Conservation (phyloP, 2,797 vertebrate genomes). For the Hypotaenidia okinawae region DNA sequence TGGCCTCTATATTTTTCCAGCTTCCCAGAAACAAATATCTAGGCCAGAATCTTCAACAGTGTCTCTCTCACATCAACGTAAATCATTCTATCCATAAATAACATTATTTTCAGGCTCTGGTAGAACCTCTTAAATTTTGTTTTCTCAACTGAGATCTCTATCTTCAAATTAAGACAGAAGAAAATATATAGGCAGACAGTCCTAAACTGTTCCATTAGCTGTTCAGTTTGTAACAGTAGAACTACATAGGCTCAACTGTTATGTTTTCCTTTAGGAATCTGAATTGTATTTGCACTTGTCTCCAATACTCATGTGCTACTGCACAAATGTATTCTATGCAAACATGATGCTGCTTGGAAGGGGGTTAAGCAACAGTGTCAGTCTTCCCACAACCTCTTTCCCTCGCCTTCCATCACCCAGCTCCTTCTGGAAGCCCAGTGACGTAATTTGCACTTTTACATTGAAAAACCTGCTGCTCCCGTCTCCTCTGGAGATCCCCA, state of each 20-base stretch:
- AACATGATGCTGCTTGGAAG: not conserved
- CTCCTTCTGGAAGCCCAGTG: not conserved
- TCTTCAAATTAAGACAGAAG: not conserved
- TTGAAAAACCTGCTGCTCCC: not conserved
- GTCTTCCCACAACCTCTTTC: not conserved
- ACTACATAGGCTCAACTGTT: not conserved
- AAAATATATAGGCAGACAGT: not conserved
- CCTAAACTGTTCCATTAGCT: not conserved
- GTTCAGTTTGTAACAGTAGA: not conserved
- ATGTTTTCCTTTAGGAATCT: not conserved
- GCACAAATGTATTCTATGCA: not conserved
- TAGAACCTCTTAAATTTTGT: not conserved
- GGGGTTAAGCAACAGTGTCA: fast-evolving
- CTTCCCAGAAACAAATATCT: not conserved
- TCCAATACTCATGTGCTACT: fast-evolving
- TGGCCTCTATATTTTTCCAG: not conserved
- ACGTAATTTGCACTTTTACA: not conserved
- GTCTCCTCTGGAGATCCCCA: not conserved
- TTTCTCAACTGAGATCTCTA: not conserved
- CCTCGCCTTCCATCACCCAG: not conserved
- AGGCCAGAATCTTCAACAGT: not conserved
- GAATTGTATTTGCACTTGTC: not conserved
- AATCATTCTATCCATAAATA: not conserved
- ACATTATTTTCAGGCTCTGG: not conserved
- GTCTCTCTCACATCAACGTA: not conserved